A percentile compares a stretch with the other conserved stretches of the same genome.
These are phyloP conservation scores for Callitettix versicolor DNA, from an alignment of 1,140 invertebrate species.

Conservation along the genomic window DNA sequence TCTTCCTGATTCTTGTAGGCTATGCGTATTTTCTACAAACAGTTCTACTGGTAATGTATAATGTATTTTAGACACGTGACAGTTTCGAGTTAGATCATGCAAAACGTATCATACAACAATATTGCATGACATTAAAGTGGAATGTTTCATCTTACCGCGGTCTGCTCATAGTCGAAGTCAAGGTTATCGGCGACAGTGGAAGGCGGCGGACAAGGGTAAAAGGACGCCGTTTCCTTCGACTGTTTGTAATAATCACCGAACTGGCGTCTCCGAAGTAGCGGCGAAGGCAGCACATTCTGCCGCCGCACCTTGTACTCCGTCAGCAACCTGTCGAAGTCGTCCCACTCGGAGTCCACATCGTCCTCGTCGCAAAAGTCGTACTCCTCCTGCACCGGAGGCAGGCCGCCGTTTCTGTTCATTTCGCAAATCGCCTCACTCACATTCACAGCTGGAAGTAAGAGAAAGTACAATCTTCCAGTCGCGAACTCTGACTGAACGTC, in stretches of 20 bases:
- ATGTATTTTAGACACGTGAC: too few species aligned
- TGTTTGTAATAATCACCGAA: slow-evolving; percentile 2
- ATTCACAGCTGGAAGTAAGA: neutral
- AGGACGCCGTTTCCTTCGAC: slow-evolving; percentile 31
- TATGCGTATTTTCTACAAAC: too few species aligned
- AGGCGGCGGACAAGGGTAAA: slow-evolving; percentile 53
- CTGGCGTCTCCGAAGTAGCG: slow-evolving; percentile 2
- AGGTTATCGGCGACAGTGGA: slow-evolving; percentile 17
- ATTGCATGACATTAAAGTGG: too few species aligned
- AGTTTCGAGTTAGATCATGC: too few species aligned
- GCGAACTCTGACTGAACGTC: neutral
- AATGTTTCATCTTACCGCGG: slow-evolving; percentile 32
- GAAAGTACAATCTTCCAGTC: neutral
- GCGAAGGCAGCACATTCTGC: slow-evolving; percentile 8
- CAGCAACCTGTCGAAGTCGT: slow-evolving; percentile 26
- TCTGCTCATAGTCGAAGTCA: slow-evolving; percentile 5
- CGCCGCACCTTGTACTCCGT: slow-evolving; percentile 23
- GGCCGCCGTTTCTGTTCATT: neutral
- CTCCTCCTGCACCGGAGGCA: slow-evolving; percentile 14
- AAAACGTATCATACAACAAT: too few species aligned
- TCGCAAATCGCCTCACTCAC: too few species aligned
- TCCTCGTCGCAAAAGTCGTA: neutral
- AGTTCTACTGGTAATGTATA: too few species aligned
- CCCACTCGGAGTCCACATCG: slow-evolving; percentile 25
- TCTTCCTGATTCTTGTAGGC: too few species aligned